Percentiles rank a stretch among this genome's conserved stretches.
Conservation (phyloP, 2,113 vertebrate species). For the Rhinolophus sinicus region DNA sequence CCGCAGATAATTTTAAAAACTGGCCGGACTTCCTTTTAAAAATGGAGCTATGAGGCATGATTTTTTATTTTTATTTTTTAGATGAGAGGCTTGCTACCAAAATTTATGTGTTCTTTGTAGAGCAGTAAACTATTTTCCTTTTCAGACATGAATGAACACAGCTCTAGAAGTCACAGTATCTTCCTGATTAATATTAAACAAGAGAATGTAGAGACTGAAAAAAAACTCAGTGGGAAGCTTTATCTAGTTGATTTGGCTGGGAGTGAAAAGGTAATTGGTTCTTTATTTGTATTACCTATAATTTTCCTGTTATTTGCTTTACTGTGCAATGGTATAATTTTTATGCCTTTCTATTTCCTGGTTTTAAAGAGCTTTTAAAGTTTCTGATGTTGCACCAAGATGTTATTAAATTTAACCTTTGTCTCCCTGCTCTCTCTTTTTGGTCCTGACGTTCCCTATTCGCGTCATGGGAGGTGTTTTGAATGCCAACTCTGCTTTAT, state of each 20-base stretch:
- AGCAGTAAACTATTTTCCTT: slow-evolving; percentile 69
- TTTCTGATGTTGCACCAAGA: slow-evolving; percentile 43
- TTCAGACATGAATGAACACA: slow-evolving; percentile 99
- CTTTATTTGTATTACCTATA: slow-evolving; percentile 69
- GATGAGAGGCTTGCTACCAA: background rate
- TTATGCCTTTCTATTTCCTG: slow-evolving; percentile 19
- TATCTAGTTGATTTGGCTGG: slow-evolving; percentile 98
- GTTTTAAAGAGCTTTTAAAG: slow-evolving; percentile 66
- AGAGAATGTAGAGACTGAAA: slow-evolving; percentile 97
- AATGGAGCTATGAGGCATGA: background rate
- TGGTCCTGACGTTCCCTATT: background rate
- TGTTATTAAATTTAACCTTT: slow-evolving; percentile 58
- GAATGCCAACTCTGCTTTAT: background rate
- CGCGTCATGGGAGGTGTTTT: background rate
- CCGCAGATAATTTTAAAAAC: background rate
- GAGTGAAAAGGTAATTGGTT: slow-evolving; percentile 93
- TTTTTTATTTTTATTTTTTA: slow-evolving; percentile 16
- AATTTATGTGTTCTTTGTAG: slow-evolving; percentile 16
- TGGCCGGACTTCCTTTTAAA: background rate
- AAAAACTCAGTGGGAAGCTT: slow-evolving; percentile 96
- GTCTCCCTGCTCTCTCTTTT: background rate
- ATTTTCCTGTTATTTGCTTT: slow-evolving; percentile 62
- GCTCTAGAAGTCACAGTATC: slow-evolving; percentile 98
- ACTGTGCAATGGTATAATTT: slow-evolving; percentile 55
- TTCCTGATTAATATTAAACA: slow-evolving; percentile 98